Conservation (phyloP, 2,797 vertebrate genomes). For the Paratrypauchen microcephalus region DNA sequence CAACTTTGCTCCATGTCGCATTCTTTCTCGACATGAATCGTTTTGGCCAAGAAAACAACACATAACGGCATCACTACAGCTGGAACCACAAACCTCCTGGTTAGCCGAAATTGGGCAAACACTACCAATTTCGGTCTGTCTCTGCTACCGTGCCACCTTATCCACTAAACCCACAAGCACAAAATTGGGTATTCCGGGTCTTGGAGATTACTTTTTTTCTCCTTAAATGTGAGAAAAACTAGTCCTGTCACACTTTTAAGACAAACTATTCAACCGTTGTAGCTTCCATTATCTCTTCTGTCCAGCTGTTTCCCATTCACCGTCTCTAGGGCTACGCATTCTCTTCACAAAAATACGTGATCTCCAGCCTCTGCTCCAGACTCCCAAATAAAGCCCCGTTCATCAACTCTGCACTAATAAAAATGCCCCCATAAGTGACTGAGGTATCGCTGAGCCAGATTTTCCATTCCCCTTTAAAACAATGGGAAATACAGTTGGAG, state of each 20-base stretch:
- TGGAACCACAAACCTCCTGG: too few species aligned
- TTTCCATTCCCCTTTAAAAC: background rate
- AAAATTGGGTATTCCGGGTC: too few species aligned
- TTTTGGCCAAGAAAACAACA: too few species aligned
- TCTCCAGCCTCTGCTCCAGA: constrained; percentile 3
- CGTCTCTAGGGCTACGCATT: constrained; percentile 52
- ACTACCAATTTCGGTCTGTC: too few species aligned
- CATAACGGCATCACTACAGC: too few species aligned
- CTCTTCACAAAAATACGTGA: constrained; percentile 32
- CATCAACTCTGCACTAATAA: constrained; percentile 2
- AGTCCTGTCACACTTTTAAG: background rate
- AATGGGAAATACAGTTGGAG: background rate
- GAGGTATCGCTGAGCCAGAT: background rate
- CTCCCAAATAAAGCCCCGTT: background rate
- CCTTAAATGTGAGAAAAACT: background rate
- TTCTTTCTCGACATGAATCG: too few species aligned
- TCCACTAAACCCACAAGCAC: too few species aligned
- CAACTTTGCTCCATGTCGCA: too few species aligned
- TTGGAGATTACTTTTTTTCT: background rate
- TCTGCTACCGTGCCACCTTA: too few species aligned
- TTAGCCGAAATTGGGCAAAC: too few species aligned
- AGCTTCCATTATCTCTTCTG: constrained; percentile 46
- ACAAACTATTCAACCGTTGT: constrained; percentile 9
- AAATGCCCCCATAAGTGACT: background rate
- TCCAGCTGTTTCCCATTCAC: constrained; percentile 54